phyloP scores from a whole-genome alignment of 2,797 vertebrate species.

The Moxostoma hubbsi region DNA sequence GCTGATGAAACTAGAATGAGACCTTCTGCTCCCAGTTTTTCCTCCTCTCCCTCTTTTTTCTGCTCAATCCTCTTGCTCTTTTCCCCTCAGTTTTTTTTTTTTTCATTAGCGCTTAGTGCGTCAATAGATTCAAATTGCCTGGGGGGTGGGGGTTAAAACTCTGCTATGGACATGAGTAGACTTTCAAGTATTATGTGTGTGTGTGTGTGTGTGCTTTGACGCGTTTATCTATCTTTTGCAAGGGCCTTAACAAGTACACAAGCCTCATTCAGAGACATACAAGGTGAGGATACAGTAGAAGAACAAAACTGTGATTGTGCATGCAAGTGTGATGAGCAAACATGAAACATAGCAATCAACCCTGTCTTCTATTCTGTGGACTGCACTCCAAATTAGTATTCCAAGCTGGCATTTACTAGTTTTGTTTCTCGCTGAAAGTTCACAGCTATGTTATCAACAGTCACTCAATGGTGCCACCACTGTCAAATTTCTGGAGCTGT shows the following conservation, averaged over 20 bases:
- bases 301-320: not conserved
- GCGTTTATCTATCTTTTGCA: conserved; percentile 28
- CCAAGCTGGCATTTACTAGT: conserved; percentile 60
- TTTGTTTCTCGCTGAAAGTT: conserved; percentile 66
- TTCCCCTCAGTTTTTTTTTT: not conserved
- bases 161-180: conserved; percentile 41
- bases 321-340: not conserved
- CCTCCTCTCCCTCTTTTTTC: not conserved
- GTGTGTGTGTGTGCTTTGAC: conserved; percentile 28
- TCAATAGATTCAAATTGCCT: conserved; percentile 56
- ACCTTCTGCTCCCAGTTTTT: conserved; percentile 34
- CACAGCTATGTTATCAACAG: conserved; percentile 66
- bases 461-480: conserved; percentile 68
- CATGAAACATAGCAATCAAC: conserved; percentile 43
- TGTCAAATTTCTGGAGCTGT: conserved; percentile 72
- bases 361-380: conserved; percentile 44
- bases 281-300: conserved; percentile 13
- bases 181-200: conserved; percentile 39
- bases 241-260: conserved; percentile 27
- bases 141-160: conserved; percentile 50
- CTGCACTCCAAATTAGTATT: conserved; percentile 69
- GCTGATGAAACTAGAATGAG: conserved; percentile 31
- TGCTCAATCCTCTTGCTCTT: not conserved
- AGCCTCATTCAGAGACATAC: conserved; percentile 11
- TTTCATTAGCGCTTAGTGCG: conserved; percentile 57